Percentiles rank a stretch among this genome's conserved stretches.
Conservation (phyloP, 2,888 invertebrate genomes). For the Epirrhoe alternata region DNA sequence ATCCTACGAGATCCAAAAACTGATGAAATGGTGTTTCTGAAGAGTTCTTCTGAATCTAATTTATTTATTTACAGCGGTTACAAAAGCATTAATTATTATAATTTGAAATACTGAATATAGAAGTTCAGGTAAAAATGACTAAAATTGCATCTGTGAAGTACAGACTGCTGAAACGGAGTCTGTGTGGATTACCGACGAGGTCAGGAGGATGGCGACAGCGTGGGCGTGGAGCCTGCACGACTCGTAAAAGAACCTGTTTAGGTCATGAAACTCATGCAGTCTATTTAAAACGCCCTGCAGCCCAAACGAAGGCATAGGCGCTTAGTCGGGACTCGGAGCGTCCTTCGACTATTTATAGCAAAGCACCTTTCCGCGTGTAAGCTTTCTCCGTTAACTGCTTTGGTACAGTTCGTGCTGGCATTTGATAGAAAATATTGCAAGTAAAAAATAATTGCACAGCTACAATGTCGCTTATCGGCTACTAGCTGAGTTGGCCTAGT, state of each 20-base stretch:
- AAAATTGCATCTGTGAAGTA: constrained; percentile 6
- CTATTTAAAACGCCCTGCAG: constrained; percentile 77
- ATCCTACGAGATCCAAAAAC: background rate
- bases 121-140: background rate
- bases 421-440: constrained; percentile 32
- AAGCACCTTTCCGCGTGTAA: constrained; percentile 43
- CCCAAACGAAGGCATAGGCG: constrained; percentile 52
- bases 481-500: constrained; percentile 24
- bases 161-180: constrained; percentile 58
- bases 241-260: constrained; percentile 78
- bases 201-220: constrained; percentile 68
- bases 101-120: too few species aligned
- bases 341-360: constrained; percentile 65
- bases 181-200: constrained; percentile 64
- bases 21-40: too few species aligned
- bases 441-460: constrained; percentile 32
- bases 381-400: constrained; percentile 29
- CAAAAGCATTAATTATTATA: too few species aligned
- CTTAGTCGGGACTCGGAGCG: constrained; percentile 53
- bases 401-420: constrained; percentile 24
- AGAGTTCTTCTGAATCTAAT: too few species aligned
- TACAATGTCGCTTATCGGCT: constrained; percentile 26
- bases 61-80: too few species aligned
- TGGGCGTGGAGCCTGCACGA: constrained; percentile 62
- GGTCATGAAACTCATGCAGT: constrained; percentile 77